Evolutionary conservation across 2,888 invertebrate species (phyloP), one percentile per base, ranked within the genome.

Genomic region (Troglohyphantes excavatus): DNA sequence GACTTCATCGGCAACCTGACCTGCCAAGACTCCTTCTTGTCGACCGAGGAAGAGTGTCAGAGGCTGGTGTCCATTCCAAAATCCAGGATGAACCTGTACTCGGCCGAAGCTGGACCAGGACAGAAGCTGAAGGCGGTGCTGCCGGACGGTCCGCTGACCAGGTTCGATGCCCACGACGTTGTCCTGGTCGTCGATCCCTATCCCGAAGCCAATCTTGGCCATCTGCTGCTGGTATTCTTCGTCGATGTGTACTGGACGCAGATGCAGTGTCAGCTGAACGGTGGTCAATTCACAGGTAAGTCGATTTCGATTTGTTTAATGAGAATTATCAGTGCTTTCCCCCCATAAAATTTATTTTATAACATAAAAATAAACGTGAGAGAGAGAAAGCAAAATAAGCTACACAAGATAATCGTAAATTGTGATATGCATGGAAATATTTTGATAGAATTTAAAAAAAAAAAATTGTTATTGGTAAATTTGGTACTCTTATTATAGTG

Each of bases 151-250:
- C 92, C 92, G n/a, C 91, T 94, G 78, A 92, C 92, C 21, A 91
- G 93, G 70, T 91, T 92, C 9, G 93, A 93, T 11, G 91, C 92
- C 27, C 94, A 94, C 91, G 93, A 94, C 90, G 93, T 93, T 1
- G 93, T 94, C n/a, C 84, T 94, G 13, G 94, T 93, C 2, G 90
- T 94, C 79, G 94, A 95, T 91, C 94, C 94, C 0, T 94, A 94
- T 91, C 94, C 95, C 0, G 90, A 91, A 5, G 93, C 94, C n/a
- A 93, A 94, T 91, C 94, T 94, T 91, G 95, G 94, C 13, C 95
- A 95, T 92, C 93, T 94, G 53, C 93, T 94, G 9, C 91, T 94
- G 46, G 93, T 94, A 83, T 94, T 94, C 92, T 94, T 93, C 92
- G 92, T 94, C 63, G 94, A 94, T 90, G 90, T 93, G 39, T 92